Base-by-base conservation (phyloP, 2,888 invertebrate genomes). In the Icerya purchasi region DNA sequence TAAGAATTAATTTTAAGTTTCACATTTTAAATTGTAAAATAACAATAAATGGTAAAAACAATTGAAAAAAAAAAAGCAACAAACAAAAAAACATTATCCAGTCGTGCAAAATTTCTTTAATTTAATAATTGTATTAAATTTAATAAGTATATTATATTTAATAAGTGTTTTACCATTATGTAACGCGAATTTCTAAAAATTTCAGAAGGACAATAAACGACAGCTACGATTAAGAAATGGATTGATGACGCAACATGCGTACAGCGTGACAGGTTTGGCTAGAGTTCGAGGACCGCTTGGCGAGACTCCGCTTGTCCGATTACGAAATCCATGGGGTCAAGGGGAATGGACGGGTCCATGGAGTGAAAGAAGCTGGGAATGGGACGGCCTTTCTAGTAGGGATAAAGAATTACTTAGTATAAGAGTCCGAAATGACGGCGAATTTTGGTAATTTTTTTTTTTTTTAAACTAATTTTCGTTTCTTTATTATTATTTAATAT, bases 261-360 rank as follows among this genome's bases (percentile, higher is more conserved):
- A 83, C 70, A 78, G 79, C 66, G 79, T 84, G 57, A 79, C 82
- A 3, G 84, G 82, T n/a, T 72, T 83, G 68, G 82, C 82, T 57
- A 74, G 81, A 63, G 83, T 82, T 60, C 73, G 81, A 56, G 78
- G 77, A 56, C 69, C 74, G n/a, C 69, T 73, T 57, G 78, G 77
- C 2, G 78, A 78, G 67, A 78, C 77, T 23, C 77, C 78, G 54
- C 70, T 80, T 62, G 79, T 80, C 61, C 71, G 83, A 60, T 71
- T 84, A 64, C 72, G 82, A 59, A 83, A 81, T 67, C 80, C 82
- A 1, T 79, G 79, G 76, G 82, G 80, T 2, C 71, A 77, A 63
- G 80, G 79, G 1, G 80, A 81, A 67, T 82, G 82, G 83, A 78
- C 78, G 51, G 83, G 84, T 23, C 77, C 82, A 1, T 83, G 84